Evolutionary conservation across 2,797 vertebrate genomes (phyloP), one percentile per base, ranked within the genome.

Genomic region (Borostomias antarcticus): DNA sequence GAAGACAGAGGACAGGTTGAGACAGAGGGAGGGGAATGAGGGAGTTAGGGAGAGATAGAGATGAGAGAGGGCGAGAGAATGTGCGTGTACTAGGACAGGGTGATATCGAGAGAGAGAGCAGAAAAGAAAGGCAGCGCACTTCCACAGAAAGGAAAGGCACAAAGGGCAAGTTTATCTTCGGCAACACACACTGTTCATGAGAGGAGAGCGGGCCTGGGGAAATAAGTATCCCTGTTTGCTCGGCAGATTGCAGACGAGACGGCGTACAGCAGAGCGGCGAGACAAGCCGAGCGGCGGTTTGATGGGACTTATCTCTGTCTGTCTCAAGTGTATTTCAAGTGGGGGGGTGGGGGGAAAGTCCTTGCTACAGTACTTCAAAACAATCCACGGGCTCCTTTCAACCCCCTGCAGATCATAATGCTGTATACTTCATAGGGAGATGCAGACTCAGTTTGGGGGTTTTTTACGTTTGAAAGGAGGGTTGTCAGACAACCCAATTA

Each of bases 361-460:
- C n/a, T 5, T n/a, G 4, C 40, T 17, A n/a, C n/a, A n/a, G n/a
- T n/a, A n/a, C 4, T 17, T 45, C n/a, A 5, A 4, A 2, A 50
- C 26, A 45, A 37, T 26, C 48, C 11, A 15, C 29, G 4, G 50
- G 28, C 47, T 28, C 9, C 3, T 21, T 19, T 25, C 28, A 10
- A 61, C 28, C 37, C 33, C 30, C 47, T 29, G 19, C 60, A 45
- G n/a, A 72, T n/a, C n/a, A n/a, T 62, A 35, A 35, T 3, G 29
- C 37, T 15, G 13, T 40, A 40, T 26, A 23, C 57, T 57, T 19
- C 35, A 29, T 51, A 48, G 62, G 30, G 30, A 11, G 3, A 28
- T 17, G 26, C 28, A 45, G 40, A 53, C 4, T 40, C 53, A 11
- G 43, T 28, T 33, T 6, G 53, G 11, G 62, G 11, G 32, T 45